Conservation (phyloP, 2,113 vertebrate species). For the Heliornis fulica region DNA sequence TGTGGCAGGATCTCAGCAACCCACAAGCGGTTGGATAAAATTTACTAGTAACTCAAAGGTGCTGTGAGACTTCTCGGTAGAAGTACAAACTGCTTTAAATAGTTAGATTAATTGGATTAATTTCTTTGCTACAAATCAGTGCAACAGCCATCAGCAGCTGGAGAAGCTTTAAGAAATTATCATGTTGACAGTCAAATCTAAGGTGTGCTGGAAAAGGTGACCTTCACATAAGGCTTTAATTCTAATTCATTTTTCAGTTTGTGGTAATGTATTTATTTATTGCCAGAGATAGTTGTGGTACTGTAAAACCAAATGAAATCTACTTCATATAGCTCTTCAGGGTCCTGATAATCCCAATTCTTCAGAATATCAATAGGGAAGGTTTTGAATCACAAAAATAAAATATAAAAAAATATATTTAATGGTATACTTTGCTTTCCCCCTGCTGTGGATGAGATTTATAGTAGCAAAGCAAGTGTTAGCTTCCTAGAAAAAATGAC, state of each 20-base stretch:
- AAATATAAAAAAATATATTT: not conserved
- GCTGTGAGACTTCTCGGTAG: not conserved
- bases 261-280: slow-evolving; percentile 5
- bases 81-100: not conserved
- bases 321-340: not conserved
- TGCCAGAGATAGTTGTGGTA: not conserved
- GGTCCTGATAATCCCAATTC: too few species aligned
- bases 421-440: not conserved
- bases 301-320: slow-evolving; percentile 21
- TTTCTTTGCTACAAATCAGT: not conserved
- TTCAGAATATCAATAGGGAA: not conserved
- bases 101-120: too few species aligned
- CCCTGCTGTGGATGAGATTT: not conserved
- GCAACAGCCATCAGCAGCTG: not conserved
- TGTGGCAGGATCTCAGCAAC: not conserved
- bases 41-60: not conserved
- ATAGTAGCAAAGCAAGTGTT: not conserved
- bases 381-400: not conserved
- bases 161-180: not conserved
- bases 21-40: not conserved
- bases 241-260: not conserved
- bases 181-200: not conserved
- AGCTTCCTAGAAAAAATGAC: not conserved
- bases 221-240: not conserved
- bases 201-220: not conserved